phyloP scores from a whole-genome alignment of 2,888 invertebrate genomes.

The Enchytraeus crypticus region DNA sequence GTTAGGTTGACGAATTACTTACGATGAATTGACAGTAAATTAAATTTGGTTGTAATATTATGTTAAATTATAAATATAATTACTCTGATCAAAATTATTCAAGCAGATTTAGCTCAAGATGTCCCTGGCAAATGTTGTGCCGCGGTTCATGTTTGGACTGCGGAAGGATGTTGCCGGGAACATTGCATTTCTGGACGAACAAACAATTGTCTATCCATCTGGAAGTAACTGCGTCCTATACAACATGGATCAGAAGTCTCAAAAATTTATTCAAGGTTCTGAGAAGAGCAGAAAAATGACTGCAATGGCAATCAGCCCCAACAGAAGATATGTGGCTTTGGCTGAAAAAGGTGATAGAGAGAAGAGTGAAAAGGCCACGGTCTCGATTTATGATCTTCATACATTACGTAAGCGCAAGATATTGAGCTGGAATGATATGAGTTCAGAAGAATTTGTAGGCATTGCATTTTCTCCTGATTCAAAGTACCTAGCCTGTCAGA shows the following conservation, averaged over 20 bases:
- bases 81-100: too few species aligned
- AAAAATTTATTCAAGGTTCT: slow-evolving; percentile 49
- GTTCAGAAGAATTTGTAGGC: slow-evolving; percentile 60
- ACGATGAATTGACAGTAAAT: too few species aligned
- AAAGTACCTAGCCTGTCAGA: slow-evolving; percentile 68
- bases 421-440: slow-evolving; percentile 45
- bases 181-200: slow-evolving; percentile 49
- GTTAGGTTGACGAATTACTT: too few species aligned
- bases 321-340: slow-evolving; percentile 48
- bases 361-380: slow-evolving; percentile 45
- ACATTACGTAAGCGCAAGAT: slow-evolving; percentile 48
- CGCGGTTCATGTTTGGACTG: slow-evolving; percentile 45
- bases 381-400: slow-evolving; percentile 51
- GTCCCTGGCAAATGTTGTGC: slow-evolving; percentile 1
- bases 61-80: too few species aligned
- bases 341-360: slow-evolving; percentile 40
- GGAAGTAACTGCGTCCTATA: slow-evolving; percentile 50
- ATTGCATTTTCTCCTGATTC: slow-evolving; percentile 73
- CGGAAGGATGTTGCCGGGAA: slow-evolving; percentile 44
- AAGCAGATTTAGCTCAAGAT: too few species aligned
- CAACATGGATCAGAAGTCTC: slow-evolving; percentile 50
- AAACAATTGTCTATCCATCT: slow-evolving; percentile 50
- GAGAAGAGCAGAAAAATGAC: slow-evolving; percentile 50
- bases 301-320: slow-evolving; percentile 48
- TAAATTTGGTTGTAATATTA: too few species aligned